phyloP scores from a whole-genome alignment of 2,797 vertebrate genomes.

The Vireo griseus region DNA sequence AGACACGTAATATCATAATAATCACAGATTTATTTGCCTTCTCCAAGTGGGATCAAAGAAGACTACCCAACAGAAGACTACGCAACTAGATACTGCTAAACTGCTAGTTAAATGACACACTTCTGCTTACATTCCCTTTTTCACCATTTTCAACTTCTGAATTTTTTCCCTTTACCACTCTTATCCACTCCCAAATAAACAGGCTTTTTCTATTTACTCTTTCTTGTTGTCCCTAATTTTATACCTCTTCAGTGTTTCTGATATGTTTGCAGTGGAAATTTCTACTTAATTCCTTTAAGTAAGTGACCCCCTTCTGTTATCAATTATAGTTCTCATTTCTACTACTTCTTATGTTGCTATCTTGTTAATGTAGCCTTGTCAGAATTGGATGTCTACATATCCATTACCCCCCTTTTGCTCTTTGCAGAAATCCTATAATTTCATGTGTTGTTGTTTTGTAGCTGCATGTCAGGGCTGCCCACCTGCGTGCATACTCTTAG shows the following conservation, averaged over 20 bases:
- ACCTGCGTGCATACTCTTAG: neutral
- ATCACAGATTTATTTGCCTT: neutral
- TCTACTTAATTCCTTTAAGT: neutral
- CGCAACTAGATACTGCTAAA: neutral
- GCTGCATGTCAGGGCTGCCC: neutral
- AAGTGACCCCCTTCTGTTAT: neutral
- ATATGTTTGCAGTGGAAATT: neutral
- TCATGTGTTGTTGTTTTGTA: neutral
- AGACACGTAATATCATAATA: neutral
- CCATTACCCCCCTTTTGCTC: fast-evolving
- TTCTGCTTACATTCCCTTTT: neutral
- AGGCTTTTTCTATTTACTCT: neutral
- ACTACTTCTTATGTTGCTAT: neutral
- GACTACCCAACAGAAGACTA: neutral
- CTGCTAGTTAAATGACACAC: neutral
- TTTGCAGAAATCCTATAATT: neutral
- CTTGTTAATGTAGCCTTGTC: neutral
- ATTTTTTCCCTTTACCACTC: neutral
- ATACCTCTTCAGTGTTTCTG: neutral
- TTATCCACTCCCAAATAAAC: neutral
- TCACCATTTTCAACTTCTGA: neutral
- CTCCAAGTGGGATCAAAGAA: neutral
- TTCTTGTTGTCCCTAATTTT: neutral
- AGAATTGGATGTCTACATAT: neutral
- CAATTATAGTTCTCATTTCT: neutral